Base-by-base conservation (phyloP, 2,888 invertebrate species). In the Celastrina argiolus region DNA sequence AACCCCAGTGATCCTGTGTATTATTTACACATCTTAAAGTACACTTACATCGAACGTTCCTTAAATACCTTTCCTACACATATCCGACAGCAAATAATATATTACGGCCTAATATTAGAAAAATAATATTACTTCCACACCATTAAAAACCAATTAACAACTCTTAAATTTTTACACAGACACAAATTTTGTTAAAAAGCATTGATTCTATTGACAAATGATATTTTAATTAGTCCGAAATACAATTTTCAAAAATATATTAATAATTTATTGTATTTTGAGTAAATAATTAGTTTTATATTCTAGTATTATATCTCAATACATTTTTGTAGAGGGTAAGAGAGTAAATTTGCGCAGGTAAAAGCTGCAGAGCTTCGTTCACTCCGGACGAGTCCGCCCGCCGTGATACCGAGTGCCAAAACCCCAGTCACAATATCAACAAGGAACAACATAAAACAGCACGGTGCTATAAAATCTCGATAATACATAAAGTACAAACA, bases 21-120 rank as follows among this genome's bases (percentile, higher is more conserved):
- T 36, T 79, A 89, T 89, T 85, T 90, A 90, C 90, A 89, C 87
- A 78, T 79, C 81, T 85, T 88, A 83, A 77, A 82, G 74, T 87
- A 88, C 82, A 78, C 83, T 84, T 86, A 85, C 71, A 78, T 75
- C 76, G 71, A 83, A 74, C 41, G 31, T 42, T 45, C 75, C 83
- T 84, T 83, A 85, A 74, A 83, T 84, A 87, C 79, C 80, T 77
- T 81, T 81, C 81, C 75, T 83, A 83, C 81, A 83, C 81, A 84
- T 81, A 77, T 77, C 79, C 80, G 82, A 81, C 82, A 81, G 83
- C 81, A 78, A 80, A 84, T 81, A 79, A 76, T 80, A 79, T 77
- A 75, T 79, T 81, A 83, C 75, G 74, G 77, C 73, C 81, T 82
- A 82, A 74, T 74, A 74, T 77, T 81, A 81, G 76, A 81, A 81